A percentile compares a stretch with the other conserved stretches of the same genome.
Conservation (phyloP, 92 coral and sea anemone genomes). For the Diadumene lineata region DNA sequence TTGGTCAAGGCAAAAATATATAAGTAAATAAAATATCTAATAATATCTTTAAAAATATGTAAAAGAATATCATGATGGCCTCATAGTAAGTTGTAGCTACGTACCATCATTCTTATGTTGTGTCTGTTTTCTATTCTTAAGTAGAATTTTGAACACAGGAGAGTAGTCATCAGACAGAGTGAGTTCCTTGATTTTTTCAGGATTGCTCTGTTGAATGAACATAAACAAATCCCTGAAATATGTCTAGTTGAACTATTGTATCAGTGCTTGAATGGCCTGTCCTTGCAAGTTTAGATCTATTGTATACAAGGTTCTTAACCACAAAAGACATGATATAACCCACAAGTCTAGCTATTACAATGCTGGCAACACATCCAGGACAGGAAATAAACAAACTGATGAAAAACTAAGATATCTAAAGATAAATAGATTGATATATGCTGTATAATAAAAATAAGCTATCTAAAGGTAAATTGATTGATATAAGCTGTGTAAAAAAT, state of each 20-base stretch:
- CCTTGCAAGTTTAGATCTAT: not conserved
- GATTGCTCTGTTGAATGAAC: slow-evolving; percentile 46
- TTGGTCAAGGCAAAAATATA: too few relatives aligned
- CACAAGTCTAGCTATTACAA: not conserved
- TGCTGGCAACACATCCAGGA: not conserved
- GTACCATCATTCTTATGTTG: slow-evolving; percentile 8
- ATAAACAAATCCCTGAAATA: not conserved
- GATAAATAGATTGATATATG: too few relatives aligned
- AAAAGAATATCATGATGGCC: too few relatives aligned
- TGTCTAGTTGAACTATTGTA: not conserved
- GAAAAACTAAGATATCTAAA: too few relatives aligned
- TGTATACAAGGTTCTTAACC: too few relatives aligned
- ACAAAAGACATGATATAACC: not conserved
- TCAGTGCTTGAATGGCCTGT: not conserved
- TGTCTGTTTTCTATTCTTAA: slow-evolving; percentile 7
- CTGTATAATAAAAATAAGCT: too few relatives aligned
- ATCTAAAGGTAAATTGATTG: not conserved
- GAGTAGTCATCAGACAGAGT: slow-evolving; percentile 50
- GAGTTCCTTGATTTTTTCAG: slow-evolving; percentile 28
- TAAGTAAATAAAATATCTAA: too few relatives aligned
- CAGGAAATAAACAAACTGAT: too few relatives aligned
- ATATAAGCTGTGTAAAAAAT: too few relatives aligned
- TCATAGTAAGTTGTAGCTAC: too few relatives aligned
- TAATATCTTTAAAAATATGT: too few relatives aligned
- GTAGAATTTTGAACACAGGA: slow-evolving; percentile 59